Base-by-base conservation (phyloP, 2,888 invertebrate species). In the Drosophila pseudotakahashii region DNA sequence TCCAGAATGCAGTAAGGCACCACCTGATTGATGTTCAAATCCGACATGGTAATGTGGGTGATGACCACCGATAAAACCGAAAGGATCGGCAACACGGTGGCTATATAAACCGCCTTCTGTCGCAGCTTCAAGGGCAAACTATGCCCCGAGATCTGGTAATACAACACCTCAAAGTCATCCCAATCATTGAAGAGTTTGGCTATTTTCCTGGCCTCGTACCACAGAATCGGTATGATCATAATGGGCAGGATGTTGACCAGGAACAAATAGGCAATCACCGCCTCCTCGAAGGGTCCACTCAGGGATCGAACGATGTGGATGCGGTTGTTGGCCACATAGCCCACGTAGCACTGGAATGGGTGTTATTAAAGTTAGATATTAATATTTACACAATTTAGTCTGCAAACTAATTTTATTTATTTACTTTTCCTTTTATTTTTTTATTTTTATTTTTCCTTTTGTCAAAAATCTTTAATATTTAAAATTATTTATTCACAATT, bases 261-360 rank as follows among this genome's bases (percentile, higher is more conserved):
- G 79, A 96, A 96, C 0, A 96, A 92, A 85, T 96, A 96, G 64
- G 95, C 95, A 79, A 96, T 95, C 0, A 95, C 96, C 0, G 95
- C 95, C 90, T 96, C 95, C 79, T 95, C 96, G 72, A 96, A 96
- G 75, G 95, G 94, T 0, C 95, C 95, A 86, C 94, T 95, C 1
- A 94, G 92, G 0, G 94, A 93, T 48, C 93, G 92, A 16, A 94
- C 92, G 69, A 95, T 94, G 79, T 94, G 93, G 1, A 95, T 94
- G 73, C 94, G 94, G 79, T 94, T 93, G 73, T 94, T 93, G 50
- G 94, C 94, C 3, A 95, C 93, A 80, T 95, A 95, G 0, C 93
- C 90, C 14, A 95, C 93, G 78, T 94, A 95, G 62, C 91, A 76
- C 92, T 92, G 34, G 7, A 10, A 19, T 19, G 19, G 19, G 19